Conservation (phyloP, 2,888 invertebrate species). For the Athalia rosae region DNA sequence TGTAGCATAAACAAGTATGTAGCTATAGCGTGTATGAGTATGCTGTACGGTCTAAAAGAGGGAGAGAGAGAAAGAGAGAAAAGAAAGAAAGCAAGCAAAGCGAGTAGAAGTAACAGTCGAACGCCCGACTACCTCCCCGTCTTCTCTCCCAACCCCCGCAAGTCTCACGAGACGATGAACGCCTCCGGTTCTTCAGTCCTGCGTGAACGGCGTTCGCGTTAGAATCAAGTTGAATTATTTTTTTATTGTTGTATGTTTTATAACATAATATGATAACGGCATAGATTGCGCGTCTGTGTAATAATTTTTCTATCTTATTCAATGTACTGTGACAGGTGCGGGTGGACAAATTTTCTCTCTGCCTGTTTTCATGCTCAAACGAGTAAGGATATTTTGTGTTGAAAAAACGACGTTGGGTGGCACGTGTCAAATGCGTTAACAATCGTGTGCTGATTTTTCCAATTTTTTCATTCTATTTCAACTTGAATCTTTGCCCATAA, state of each 20-base stretch:
- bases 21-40: background rate
- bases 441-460: no score
- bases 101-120: conserved; percentile 25
- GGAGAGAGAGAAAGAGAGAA: background rate
- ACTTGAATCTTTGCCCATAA: background rate
- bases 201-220: conserved; percentile 43
- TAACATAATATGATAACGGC: background rate
- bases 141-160: background rate
- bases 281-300: no score
- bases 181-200: conserved; percentile 19
- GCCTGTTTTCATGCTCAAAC: no score
- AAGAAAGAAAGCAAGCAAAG: conserved; percentile 13
- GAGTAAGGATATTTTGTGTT: no score
- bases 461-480: background rate
- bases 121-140: background rate
- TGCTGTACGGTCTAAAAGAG: background rate
- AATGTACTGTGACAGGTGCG: no score
- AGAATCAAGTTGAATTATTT: background rate
- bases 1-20: no score
- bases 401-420: no score
- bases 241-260: background rate
- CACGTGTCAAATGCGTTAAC: no score
- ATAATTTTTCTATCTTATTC: no score
- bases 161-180: background rate
- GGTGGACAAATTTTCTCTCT: no score